A percentile compares a stretch with the other conserved stretches of the same genome.
These are phyloP conservation scores for Myotis myotis DNA, from an alignment of 2,797 vertebrate genomes.

Conservation along the genomic window DNA sequence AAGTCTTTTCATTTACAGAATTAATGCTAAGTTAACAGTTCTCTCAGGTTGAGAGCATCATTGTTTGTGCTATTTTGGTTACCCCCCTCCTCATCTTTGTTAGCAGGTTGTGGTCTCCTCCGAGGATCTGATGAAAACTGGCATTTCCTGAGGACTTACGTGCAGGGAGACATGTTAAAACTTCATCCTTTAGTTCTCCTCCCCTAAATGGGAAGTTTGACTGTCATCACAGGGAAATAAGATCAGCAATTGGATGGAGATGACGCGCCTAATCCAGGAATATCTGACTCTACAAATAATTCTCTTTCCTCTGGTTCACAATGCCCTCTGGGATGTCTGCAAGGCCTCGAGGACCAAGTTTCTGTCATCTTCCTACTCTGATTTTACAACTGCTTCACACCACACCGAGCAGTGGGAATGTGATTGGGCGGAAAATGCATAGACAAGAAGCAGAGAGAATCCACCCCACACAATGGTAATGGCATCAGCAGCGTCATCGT, in stretches of 20 bases:
- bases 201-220: background rate
- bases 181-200: background rate
- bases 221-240: background rate
- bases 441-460: background rate
- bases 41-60: background rate
- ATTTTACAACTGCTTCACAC: background rate
- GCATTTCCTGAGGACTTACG: background rate
- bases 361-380: background rate
- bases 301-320: rapidly evolving
- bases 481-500: rapidly evolving
- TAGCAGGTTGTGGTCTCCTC: background rate
- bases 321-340: background rate
- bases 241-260: background rate
- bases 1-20: background rate
- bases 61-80: background rate
- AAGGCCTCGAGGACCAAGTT: background rate
- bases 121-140: background rate
- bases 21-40: background rate
- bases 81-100: background rate
- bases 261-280: rapidly evolving
- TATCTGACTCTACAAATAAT: background rate
- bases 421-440: background rate
- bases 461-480: background rate
- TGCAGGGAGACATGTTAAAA: background rate
- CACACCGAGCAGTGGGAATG: background rate